These are phyloP conservation scores for Actenoides lindsayi DNA, from an alignment of 2,113 vertebrate species.

Conservation along the genomic window DNA sequence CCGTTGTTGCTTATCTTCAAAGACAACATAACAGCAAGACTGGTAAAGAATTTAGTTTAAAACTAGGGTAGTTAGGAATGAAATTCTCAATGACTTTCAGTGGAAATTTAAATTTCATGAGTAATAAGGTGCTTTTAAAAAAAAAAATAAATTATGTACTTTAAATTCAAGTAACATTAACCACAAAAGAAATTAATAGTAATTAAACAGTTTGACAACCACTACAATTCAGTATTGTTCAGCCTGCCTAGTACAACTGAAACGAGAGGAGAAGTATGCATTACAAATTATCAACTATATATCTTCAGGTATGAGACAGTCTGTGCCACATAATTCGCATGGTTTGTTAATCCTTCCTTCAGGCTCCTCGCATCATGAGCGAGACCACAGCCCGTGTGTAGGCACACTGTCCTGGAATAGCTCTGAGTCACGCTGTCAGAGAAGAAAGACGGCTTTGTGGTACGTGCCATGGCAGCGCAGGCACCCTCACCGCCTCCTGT, in stretches of 20 bases:
- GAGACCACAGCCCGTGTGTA: slow-evolving; percentile 26
- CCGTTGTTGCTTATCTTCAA: not conserved
- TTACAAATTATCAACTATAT: not conserved
- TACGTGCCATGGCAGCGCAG: not conserved
- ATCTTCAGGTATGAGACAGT: not conserved
- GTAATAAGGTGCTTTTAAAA: not conserved
- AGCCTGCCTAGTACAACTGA: not conserved
- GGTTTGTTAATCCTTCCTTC: slow-evolving; percentile 25
- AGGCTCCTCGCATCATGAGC: not conserved
- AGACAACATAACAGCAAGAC: not conserved
- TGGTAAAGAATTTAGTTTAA: not conserved
- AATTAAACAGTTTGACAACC: not conserved
- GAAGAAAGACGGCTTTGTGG: slow-evolving; percentile 62
- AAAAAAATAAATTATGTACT: not conserved
- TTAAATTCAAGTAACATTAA: not conserved
- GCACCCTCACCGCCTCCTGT: not conserved
- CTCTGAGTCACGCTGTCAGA: slow-evolving; percentile 34
- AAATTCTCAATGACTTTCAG: not conserved
- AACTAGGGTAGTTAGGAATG: not conserved
- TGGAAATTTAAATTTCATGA: not conserved
- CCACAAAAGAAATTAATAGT: not conserved
- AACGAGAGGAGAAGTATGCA: not conserved
- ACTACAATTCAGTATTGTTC: not conserved
- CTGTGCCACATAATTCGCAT: rapidly evolving
- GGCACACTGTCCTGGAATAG: slow-evolving; percentile 65